Base-by-base conservation (phyloP, 1,140 invertebrate genomes). In the Drosophila subobscura region DNA sequence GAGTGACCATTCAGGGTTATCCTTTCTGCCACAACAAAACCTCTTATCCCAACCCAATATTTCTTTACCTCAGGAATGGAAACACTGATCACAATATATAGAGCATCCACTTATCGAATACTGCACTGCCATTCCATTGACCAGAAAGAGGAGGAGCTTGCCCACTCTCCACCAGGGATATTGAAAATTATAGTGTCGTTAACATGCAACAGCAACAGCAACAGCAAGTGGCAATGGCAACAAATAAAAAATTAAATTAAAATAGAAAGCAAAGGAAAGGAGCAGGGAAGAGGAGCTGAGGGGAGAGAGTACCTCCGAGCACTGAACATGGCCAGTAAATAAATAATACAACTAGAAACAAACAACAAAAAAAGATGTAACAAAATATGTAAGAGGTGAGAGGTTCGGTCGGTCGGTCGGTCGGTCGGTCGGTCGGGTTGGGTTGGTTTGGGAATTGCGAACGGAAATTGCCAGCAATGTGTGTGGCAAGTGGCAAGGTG, bases 261-360 rank as follows among this genome's bases (percentile, higher is more conserved):
- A 88, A 89, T 84, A 73, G 68, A 72, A 84, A 73, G 55, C 57
- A 70, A 81, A 59, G 8, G 10, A 37, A 33, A 27, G 29, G 20
- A 5, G 23, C 7, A 6, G 5, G 4, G 20, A n/a, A n/a, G 8
- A 2, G n/a, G 2, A 10, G 3, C 23, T 12, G 10, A 40, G 4
- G 23, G 12, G 5, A 2, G 12, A 52, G 25, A 55, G 51, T 42
- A 65, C 61, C 59, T 64, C 23, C 46, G 65, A 37, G 12, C 10
- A 75, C 23, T 60, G 44, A 89, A 91, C 91, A 92, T 91, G 90
- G 81, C 83, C 89, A 91, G 89, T 56, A 74, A 89, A 83, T 56
- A 86, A 86, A 84, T 63, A 74, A 77, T 61, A 81, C 63, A 72
- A 49, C 51, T 29, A 51, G 49, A 10, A 65, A 58, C 6, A n/a